A percentile compares a stretch with the other conserved stretches of the same genome.
Evolutionary conservation across 2,113 vertebrate species (phyloP).

Genomic region (Corynorhinus townsendii): DNA sequence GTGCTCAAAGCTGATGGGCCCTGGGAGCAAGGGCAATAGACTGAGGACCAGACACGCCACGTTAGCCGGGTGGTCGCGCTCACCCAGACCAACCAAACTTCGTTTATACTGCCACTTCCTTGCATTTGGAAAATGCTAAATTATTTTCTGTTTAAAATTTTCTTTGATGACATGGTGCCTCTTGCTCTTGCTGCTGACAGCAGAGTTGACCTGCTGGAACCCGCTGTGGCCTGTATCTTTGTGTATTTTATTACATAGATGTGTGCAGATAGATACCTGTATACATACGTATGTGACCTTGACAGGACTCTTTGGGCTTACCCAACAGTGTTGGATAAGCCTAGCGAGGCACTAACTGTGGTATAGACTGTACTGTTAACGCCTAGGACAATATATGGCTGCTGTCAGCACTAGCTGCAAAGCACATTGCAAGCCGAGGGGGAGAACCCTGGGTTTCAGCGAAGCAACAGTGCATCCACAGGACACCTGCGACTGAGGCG

Average conservation of each 20-base stretch:
- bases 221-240: slow-evolving; percentile 96
- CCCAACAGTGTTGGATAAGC: slow-evolving; percentile 95
- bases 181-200: slow-evolving; percentile 86
- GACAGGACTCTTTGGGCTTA: slow-evolving; percentile 93
- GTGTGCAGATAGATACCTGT: slow-evolving; percentile 21
- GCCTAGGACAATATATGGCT: slow-evolving; percentile 89
- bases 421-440: slow-evolving; percentile 91
- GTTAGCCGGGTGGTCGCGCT: slow-evolving; percentile 55
- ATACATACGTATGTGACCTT: slow-evolving; percentile 60
- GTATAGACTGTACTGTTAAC: slow-evolving; percentile 86
- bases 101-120: slow-evolving; percentile 84
- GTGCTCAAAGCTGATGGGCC: not conserved
- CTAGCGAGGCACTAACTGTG: slow-evolving; percentile 89
- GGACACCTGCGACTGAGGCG: not conserved
- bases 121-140: slow-evolving; percentile 82
- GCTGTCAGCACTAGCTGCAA: slow-evolving; percentile 97
- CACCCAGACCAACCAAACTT: slow-evolving; percentile 83
- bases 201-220: slow-evolving; percentile 86
- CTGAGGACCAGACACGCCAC: slow-evolving; percentile 64
- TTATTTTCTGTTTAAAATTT: slow-evolving; percentile 71
- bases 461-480: slow-evolving; percentile 79
- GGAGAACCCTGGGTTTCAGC: slow-evolving; percentile 93
- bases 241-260: slow-evolving; percentile 79
- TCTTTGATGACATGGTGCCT: slow-evolving; percentile 77
- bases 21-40: not conserved